phyloP scores from a whole-genome alignment of 2,113 vertebrate genomes.

The Lethenteron reissneri region DNA sequence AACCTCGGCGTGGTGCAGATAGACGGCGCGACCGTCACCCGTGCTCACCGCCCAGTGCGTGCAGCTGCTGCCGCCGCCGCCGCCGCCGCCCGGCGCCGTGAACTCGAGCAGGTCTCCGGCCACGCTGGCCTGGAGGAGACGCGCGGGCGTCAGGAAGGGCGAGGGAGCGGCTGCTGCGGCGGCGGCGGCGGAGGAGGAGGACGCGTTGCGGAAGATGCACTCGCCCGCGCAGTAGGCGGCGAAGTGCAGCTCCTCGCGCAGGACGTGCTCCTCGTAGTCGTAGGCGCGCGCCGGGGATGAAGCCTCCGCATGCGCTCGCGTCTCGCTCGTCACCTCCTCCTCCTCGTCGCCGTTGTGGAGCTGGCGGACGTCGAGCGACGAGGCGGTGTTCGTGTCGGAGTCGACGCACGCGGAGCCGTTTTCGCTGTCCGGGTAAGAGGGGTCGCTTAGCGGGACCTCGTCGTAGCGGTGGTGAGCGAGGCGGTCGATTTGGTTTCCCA shows the following conservation, averaged over 20 bases:
- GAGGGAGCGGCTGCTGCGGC: conserved; percentile 14
- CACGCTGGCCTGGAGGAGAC: conserved; percentile 53
- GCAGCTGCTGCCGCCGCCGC: conserved; percentile 37
- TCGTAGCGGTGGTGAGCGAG: conserved; percentile 77
- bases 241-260: conserved; percentile 54
- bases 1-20: conserved; percentile 61
- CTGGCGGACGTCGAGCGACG: conserved; percentile 33
- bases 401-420: conserved; percentile 73
- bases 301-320: no score
- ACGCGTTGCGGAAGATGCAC: conserved; percentile 69
- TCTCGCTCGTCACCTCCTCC: conserved; percentile 17
- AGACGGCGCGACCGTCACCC: conserved; percentile 76
- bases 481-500: conserved; percentile 98
- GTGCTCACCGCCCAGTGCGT: conserved; percentile 84
- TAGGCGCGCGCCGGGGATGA: conserved; percentile 18
- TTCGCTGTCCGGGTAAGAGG: conserved; percentile 59
- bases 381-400: conserved; percentile 33
- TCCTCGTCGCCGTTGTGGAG: conserved; percentile 58
- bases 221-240: conserved; percentile 60
- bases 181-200: conserved; percentile 23
- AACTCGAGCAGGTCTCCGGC: conserved; percentile 86
- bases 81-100: conserved; percentile 21
- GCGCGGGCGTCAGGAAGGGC: conserved; percentile 26
- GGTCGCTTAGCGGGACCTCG: conserved; percentile 83
- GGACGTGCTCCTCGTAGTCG: conserved; percentile 31